A percentile compares a stretch with the other conserved stretches of the same genome.
Evolutionary conservation across 2,888 invertebrate genomes (phyloP).

Genomic region (Adelognathus sp.): DNA sequence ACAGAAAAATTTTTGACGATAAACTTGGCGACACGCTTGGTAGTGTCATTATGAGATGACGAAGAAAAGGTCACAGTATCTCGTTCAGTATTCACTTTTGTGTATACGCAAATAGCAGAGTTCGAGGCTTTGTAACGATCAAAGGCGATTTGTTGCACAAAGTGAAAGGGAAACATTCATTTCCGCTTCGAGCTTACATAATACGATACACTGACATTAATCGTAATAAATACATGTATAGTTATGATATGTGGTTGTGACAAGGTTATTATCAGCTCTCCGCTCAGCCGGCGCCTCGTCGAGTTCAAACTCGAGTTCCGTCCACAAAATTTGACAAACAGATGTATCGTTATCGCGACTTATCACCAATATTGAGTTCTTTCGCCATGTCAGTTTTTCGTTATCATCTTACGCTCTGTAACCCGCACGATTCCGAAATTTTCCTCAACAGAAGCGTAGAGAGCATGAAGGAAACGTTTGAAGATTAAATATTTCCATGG

Average conservation of each 20-base stretch:
- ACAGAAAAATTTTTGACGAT: neutral
- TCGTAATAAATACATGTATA: neutral
- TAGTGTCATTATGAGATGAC: neutral
- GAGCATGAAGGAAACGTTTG: neutral
- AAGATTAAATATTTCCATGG: constrained; percentile 1
- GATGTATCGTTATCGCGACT: neutral
- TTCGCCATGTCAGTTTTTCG: neutral
- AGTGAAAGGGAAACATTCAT: neutral
- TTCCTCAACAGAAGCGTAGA: neutral
- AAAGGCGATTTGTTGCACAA: neutral
- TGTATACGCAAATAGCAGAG: neutral
- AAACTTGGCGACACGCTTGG: neutral
- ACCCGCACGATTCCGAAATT: neutral
- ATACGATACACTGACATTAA: neutral
- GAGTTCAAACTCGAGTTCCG: neutral
- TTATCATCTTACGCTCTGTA: neutral
- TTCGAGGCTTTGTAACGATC: neutral
- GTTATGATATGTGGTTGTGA: too few species aligned
- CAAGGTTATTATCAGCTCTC: neutral
- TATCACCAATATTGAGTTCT: neutral
- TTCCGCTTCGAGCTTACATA: neutral
- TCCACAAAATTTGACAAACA: constrained; percentile 17
- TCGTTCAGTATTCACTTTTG: neutral
- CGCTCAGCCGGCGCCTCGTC: neutral
- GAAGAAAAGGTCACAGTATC: neutral